phyloP scores from a whole-genome alignment of 1,140 invertebrate genomes.

The Neodiprion virginianus region DNA sequence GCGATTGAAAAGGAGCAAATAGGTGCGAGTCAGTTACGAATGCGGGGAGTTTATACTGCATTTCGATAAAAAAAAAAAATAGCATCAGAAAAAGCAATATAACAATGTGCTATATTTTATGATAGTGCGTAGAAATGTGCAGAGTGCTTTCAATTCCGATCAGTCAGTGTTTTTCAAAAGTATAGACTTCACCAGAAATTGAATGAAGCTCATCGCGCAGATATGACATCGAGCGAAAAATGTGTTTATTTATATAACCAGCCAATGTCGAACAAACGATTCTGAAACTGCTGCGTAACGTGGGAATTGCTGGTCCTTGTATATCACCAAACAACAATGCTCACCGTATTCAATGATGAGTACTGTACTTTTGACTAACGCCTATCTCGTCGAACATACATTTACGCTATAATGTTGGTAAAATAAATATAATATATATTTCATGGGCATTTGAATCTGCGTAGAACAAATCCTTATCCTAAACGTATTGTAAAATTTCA shows the following conservation, averaged over 20 bases:
- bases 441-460: background rate
- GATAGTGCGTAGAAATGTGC: background rate
- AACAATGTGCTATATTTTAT: background rate
- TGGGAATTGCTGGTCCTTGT: background rate
- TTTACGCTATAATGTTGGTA: background rate
- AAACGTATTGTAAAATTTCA: no score
- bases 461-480: no score
- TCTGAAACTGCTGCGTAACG: background rate
- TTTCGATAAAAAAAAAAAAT: background rate
- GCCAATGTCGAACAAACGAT: background rate
- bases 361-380: background rate
- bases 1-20: background rate
- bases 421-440: background rate
- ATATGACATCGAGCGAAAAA: background rate
- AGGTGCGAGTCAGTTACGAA: background rate
- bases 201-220: background rate
- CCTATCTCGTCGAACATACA: background rate
- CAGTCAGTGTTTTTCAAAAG: background rate
- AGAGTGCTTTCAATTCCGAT: background rate
- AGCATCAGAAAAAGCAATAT: background rate
- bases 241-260: background rate
- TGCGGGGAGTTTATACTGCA: constrained; percentile 2
- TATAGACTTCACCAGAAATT: background rate
- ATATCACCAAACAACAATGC: no score
- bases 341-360: background rate